These are phyloP conservation scores for Ardeotis arabs DNA, from an alignment of 2,113 vertebrate genomes.

Conservation along the genomic window DNA sequence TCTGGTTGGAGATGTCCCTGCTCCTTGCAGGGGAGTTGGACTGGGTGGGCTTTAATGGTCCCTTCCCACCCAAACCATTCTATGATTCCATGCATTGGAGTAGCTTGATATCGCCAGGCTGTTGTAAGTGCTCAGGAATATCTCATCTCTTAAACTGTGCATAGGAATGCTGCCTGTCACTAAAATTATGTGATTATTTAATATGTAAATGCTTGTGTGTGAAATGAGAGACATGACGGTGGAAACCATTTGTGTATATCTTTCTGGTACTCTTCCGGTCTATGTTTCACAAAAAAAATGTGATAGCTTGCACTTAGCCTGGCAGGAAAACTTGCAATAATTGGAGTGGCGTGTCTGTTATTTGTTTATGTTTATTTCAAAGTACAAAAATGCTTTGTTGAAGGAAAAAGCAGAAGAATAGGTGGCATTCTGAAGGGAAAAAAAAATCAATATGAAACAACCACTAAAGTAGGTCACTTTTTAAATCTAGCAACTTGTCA, in stretches of 20 bases:
- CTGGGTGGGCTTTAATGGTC: too few species aligned
- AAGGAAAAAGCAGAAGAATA: neutral
- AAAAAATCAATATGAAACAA: neutral
- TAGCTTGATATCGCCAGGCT: neutral
- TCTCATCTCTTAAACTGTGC: neutral
- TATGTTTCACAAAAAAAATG: neutral
- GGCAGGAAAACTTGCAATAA: neutral
- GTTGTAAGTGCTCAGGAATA: neutral
- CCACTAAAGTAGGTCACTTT: neutral
- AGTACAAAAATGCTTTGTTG: neutral
- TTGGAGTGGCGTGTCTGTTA: neutral
- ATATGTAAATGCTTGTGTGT: neutral
- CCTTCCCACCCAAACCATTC: too few species aligned
- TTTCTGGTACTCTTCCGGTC: neutral
- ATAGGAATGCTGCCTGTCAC: neutral
- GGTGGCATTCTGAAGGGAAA: neutral
- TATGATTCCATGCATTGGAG: neutral
- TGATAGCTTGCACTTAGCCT: neutral
- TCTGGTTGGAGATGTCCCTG: too few species aligned
- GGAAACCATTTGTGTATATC: rapidly evolving
- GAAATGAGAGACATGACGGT: rapidly evolving
- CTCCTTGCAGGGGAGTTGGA: too few species aligned
- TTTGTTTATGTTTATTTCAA: neutral
- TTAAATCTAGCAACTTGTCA: neutral
- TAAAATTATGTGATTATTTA: neutral